Evolutionary conservation across 2,797 vertebrate species (phyloP), one percentile per base, ranked within the genome.

Genomic region (Coregonus ussuriensis): DNA sequence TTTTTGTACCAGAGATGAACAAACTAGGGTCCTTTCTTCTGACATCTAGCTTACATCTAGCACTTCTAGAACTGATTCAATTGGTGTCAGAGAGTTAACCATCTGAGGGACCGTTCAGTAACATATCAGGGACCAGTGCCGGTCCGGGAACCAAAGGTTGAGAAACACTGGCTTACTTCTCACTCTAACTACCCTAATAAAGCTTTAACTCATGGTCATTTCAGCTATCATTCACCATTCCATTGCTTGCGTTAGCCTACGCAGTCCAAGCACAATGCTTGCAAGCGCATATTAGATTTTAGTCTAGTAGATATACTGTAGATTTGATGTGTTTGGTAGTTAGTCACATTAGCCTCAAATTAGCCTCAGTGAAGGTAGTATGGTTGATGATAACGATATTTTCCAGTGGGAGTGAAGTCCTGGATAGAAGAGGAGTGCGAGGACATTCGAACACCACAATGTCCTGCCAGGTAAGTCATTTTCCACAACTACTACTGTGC

Each of bases 381-480:
- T 84, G 71, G 78, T 69, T 47, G 41, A 47, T 47, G 29, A 4
- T 47, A 5, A 37, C 77, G 35, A 74, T 92, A 79, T 90, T 86
- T 85, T 90, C 77, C 89, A 95, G 33, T 79, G 15, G 96, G 93
- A 85, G 92, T 89, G 77, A 88, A 91, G 53, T 86, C 90, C 79
- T 99, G 98, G 98, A 82, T 94, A 71, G 87, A 96, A 83, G 91
- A 89, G 31, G 74, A 82, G 0, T 93, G 94, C 88, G 93, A 95
- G 47, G 91, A 90, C 69, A 85, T 94, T 78, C 83, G 88, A 74
- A 87, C 90, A 76, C 86, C 91, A 14, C 90, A 95, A 76, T 99
- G 98, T 93, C 98, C 98, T 1, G 53, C 90, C 88, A 95, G 97
- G 98, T 99, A 95, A 97, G 59, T 75, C 37, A 13, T 54, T 72